Evolutionary conservation across 2,113 vertebrate species (phyloP).

Genomic region (Gopherus flavomarginatus): DNA sequence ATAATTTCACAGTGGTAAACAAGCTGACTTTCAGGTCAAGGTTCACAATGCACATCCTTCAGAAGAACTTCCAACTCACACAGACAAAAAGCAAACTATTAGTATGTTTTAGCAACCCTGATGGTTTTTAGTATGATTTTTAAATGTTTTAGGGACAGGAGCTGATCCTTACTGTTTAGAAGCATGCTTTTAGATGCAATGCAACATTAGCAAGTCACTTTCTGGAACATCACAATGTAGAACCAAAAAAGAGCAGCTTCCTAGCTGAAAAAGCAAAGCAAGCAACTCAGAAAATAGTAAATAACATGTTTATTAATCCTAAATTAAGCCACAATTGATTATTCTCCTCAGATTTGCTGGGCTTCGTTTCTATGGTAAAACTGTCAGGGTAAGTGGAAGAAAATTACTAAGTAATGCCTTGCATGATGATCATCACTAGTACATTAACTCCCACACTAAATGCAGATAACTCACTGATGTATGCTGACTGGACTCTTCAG

Average conservation of each 20-base stretch:
- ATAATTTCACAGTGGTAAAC: not conserved
- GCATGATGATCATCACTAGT: not conserved
- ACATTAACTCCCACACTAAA: not conserved
- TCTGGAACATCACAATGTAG: not conserved
- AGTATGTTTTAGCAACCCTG: not conserved
- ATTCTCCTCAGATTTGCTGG: constrained; percentile 31
- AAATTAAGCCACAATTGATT: constrained; percentile 30
- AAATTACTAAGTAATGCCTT: constrained; percentile 36
- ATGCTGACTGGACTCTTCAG: not conserved
- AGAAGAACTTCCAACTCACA: not conserved
- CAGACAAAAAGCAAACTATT: not conserved
- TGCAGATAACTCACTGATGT: not conserved
- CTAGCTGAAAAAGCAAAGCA: not conserved
- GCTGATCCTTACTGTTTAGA: not conserved
- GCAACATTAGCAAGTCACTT: not conserved
- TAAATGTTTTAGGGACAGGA: not conserved
- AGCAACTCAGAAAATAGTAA: not conserved
- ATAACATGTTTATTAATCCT: constrained; percentile 22
- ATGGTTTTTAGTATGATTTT: not conserved
- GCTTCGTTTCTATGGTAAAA: constrained; percentile 46
- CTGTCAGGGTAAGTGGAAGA: constrained; percentile 23
- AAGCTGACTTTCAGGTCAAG: not conserved
- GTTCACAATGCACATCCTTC: not conserved
- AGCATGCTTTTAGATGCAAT: constrained; percentile 19
- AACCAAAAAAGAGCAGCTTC: not conserved